These are phyloP conservation scores for Megaceryle torquata DNA, from an alignment of 2,113 vertebrate genomes.

Conservation along the genomic window DNA sequence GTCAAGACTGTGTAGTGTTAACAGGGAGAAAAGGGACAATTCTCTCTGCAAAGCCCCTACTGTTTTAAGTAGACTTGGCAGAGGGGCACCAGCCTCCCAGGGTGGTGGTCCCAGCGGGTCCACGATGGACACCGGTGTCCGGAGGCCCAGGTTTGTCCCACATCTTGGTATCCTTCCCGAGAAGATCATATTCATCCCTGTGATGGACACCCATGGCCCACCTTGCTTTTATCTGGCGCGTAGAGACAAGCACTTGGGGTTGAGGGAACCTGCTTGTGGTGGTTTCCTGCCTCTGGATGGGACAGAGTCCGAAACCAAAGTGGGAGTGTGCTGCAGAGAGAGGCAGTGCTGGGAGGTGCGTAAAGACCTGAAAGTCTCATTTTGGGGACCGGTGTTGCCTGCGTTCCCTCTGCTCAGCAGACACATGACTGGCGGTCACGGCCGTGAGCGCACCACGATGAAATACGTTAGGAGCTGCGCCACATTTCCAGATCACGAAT, in stretches of 20 bases:
- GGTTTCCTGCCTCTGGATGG: background rate
- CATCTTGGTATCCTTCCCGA: background rate
- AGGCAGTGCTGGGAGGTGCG: fast-evolving
- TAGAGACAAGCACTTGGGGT: fast-evolving
- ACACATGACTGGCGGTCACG: fast-evolving
- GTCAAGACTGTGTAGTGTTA: background rate
- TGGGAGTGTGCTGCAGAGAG: fast-evolving
- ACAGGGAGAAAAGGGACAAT: fast-evolving
- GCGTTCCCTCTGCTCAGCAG: fast-evolving
- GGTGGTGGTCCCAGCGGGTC: background rate
- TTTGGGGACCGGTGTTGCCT: background rate
- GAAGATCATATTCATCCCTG: fast-evolving
- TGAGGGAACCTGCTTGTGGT: background rate
- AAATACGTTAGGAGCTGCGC: background rate
- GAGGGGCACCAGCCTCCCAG: background rate
- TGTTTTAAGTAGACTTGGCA: background rate
- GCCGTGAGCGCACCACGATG: background rate
- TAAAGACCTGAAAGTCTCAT: fast-evolving
- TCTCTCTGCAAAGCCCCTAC: background rate
- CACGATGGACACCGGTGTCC: fast-evolving
- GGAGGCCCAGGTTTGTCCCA: background rate
- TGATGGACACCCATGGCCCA: background rate
- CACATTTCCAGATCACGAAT: background rate
- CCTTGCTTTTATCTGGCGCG: background rate
- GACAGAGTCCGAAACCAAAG: fast-evolving